Base-by-base conservation (phyloP, 2,888 invertebrate species). In the Drosophila flavopinicola region DNA sequence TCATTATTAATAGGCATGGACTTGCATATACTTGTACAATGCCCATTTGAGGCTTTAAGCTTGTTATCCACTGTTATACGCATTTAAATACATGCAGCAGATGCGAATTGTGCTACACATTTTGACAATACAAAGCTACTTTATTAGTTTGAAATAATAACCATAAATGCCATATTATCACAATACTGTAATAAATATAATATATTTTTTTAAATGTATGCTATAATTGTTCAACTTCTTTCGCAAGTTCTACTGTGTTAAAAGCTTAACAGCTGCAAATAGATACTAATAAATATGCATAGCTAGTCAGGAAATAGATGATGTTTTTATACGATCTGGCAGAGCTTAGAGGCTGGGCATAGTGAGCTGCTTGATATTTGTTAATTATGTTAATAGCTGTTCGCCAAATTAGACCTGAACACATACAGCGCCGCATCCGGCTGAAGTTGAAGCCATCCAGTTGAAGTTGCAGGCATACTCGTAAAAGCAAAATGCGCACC, bases 1-100 rank as follows among this genome's bases (percentile, higher is more conserved):
- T 47, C 52, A 48, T 77, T 78, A 78, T 80, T 67, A 74, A 80
- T 77, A 70, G 70, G 54, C 69, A 65, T 49, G 20, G 45, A 70
- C 47, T 39, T 67, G 66, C 45, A 51, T 37, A 48, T n/a, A 24
- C 54, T 11, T 30, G 30, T 44, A 33, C 35, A 56, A 30, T 51
- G 44, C 25, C 20, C 13, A 15, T 25, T 33, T 7, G 45, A 6
- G 57, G 37, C 39, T 15, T 13, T 13, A 13, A 15, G 32, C 15
- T 24, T 32, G 35, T 71, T 49, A 48, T 44, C 29, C 32, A 32
- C 29, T 20, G 44, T 56, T 10, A 58, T 57, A 27, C 30, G 39
- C 7, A 39, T 51, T 51, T 39, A 27, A 25, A 17, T n/a, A 0
- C 15, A 6, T 41, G 17, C 42, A 42, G 17, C 41, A 41, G 20